Evolutionary conservation across 2,888 invertebrate genomes (phyloP), one percentile per base, ranked within the genome.

Genomic region (Xestia c-nigrum): DNA sequence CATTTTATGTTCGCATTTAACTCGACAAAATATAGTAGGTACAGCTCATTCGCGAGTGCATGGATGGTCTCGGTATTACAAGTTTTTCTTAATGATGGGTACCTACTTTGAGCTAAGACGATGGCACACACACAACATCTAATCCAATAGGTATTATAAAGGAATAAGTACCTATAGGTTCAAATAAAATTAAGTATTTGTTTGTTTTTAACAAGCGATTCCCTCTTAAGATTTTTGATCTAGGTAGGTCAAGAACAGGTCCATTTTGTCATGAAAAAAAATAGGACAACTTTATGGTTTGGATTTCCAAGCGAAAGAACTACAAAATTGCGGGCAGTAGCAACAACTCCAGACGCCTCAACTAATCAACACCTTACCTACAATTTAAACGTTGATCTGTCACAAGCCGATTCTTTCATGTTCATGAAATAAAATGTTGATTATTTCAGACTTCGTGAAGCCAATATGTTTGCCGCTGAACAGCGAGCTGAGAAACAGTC

Each of bases 391-490:
- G 55, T 55, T 55, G 57, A 24, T 2, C 57, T 57, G 24, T 1
- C 12, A 72, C n/a, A 31, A 43, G 12, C 16, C 10, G 16, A 31
- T 47, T 68, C 14, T 16, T 31, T 57, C 9, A 16, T 19, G 16
- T 38, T 72, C 3, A 46, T 40, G 14, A 55, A 50, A 50, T 50
- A 52, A 43, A 31, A n/a, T 76, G 57, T 59, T 55, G 47, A 24
- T 19, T 31, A 21, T 94, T 94, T 66, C 89, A 97, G 95, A 94
- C 78, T 97, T 95, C 77, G 95, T 97, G 0, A 95, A 93, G 76
- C 97, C 97, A 3, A 97, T 97, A 85, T 97, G 97, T 83, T 87
- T 97, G 76, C 97, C 97, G 0, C 85, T 93, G 21, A 92, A 80
- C 31, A 24, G 84, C 1, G 89, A 91, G 0, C 52, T 97, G 55